These are phyloP conservation scores for Pseudomyrmex sp. DNA, from an alignment of 1,140 invertebrate species.

Conservation along the genomic window DNA sequence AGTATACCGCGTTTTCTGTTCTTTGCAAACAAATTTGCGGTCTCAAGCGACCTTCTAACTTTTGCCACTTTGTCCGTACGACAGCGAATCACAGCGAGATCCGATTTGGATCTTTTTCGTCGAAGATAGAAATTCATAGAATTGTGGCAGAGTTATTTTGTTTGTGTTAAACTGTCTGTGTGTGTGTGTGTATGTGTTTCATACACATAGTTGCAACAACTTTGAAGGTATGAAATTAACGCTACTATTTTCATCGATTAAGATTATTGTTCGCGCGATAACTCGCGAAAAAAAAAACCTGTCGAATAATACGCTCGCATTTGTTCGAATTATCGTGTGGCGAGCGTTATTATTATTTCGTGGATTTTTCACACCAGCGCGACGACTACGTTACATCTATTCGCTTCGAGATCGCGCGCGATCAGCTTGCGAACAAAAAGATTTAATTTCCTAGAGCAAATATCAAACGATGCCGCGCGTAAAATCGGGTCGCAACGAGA, in stretches of 20 bases:
- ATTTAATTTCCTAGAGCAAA: not conserved
- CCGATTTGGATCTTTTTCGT: too few species aligned
- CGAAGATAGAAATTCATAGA: too few species aligned
- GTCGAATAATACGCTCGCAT: not conserved
- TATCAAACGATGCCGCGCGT: not conserved
- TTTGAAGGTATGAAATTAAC: not conserved
- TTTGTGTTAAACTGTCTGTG: too few species aligned
- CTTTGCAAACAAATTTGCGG: conserved; percentile 25
- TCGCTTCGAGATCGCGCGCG: not conserved
- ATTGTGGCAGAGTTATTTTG: too few species aligned
- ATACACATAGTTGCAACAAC: not conserved
- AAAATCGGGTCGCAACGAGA: not conserved
- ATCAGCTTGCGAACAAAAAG: not conserved
- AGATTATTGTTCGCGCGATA: too few species aligned
- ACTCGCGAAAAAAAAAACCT: not conserved
- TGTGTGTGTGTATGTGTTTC: too few species aligned
- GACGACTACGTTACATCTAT: not conserved
- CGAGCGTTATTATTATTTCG: too few species aligned
- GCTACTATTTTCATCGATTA: not conserved
- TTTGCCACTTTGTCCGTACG: too few species aligned
- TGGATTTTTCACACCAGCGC: not conserved
- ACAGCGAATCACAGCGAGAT: too few species aligned
- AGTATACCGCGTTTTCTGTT: not conserved
- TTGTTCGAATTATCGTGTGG: not conserved
- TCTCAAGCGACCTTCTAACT: not conserved